These are phyloP conservation scores for Lochmaea crataegi DNA, from an alignment of 2,888 invertebrate genomes.

Conservation along the genomic window DNA sequence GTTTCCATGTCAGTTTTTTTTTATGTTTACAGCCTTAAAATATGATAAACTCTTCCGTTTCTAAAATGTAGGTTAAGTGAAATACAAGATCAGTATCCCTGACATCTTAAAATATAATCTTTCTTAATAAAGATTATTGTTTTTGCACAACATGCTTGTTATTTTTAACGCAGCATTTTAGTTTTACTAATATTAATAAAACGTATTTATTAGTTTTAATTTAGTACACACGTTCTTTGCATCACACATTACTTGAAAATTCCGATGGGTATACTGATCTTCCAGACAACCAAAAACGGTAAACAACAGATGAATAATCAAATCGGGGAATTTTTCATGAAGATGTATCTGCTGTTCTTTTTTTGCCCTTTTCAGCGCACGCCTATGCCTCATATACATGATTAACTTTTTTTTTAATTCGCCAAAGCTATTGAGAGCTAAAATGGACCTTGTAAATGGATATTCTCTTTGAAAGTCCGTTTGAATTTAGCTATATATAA, in stretches of 20 bases:
- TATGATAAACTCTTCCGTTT: not conserved
- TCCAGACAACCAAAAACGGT: not conserved
- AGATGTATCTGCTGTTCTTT: not conserved
- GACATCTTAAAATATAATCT: not conserved
- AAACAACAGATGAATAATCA: not conserved
- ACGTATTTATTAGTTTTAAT: not conserved
- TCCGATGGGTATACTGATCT: not conserved
- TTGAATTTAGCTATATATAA: not conserved
- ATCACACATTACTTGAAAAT: not conserved
- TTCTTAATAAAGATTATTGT: not conserved
- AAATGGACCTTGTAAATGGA: not conserved
- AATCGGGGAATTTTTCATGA: not conserved
- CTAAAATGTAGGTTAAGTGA: not conserved
- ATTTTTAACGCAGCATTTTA: not conserved
- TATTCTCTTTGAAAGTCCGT: not conserved
- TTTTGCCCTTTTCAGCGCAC: not conserved
- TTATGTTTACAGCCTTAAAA: not conserved
- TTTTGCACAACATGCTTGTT: not conserved
- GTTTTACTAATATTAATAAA: constrained; percentile 2
- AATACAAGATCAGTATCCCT: not conserved
- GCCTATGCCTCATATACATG: not conserved
- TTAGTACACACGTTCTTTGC: not conserved
- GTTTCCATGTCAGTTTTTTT: not conserved
- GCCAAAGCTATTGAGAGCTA: not conserved
- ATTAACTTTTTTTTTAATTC: constrained; percentile 1